Percentiles rank a stretch among this genome's conserved stretches.
Evolutionary conservation across 2,113 vertebrate species (phyloP).

Genomic region (Catharus bicknelli): DNA sequence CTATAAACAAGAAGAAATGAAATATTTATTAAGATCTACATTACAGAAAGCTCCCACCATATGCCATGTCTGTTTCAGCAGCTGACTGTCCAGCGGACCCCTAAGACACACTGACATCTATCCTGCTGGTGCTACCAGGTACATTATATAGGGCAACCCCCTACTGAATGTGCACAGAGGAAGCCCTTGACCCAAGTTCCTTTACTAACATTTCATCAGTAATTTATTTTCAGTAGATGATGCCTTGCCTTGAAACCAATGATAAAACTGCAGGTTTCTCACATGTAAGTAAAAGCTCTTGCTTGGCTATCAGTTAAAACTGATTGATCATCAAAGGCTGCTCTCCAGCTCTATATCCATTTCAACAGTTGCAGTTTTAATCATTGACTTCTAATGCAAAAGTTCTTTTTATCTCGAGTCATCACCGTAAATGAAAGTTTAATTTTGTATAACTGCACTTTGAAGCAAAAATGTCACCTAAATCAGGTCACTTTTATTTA

Average conservation of each 20-base stretch:
- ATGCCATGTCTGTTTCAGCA: background rate
- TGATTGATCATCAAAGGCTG: background rate
- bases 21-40: constrained; percentile 22
- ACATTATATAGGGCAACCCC: background rate
- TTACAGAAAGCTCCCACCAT: background rate
- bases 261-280: background rate
- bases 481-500: background rate
- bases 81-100: background rate
- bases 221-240: background rate
- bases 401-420: background rate
- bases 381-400: background rate
- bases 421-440: background rate
- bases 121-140: background rate
- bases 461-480: background rate
- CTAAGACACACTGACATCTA: background rate
- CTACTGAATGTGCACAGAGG: background rate
- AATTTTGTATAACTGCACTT: background rate
- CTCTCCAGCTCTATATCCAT: background rate
- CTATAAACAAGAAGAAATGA: constrained; percentile 5
- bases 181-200: background rate
- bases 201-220: background rate
- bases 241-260: background rate
- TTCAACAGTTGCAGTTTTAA: background rate
- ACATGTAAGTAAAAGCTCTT: background rate
- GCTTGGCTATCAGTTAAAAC: background rate